Evolutionary conservation across 1,140 invertebrate species (phyloP), one percentile per base, ranked within the genome.

Genomic region (Lasioglossum baleicum): DNA sequence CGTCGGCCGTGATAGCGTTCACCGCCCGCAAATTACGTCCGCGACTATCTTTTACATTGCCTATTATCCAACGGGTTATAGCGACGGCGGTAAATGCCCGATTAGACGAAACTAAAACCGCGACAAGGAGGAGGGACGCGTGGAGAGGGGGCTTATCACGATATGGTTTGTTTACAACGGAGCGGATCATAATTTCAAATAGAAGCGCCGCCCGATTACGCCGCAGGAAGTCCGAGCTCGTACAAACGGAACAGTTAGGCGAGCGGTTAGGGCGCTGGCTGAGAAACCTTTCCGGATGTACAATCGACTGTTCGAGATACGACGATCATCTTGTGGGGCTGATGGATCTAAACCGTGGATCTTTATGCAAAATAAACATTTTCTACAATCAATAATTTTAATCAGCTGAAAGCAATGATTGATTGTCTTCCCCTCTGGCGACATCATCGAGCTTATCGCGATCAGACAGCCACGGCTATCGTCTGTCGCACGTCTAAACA

Each of bases 101-200:
- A 87, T 86, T 86, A 83, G 83, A 68, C 66, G 79, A 87, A 87
- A 88, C 85, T 88, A 87, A 87, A 87, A 87, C 84, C 86, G 75
- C 75, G 63, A 77, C 83, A 66, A 66, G 63, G 40, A 48, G 70
- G 40, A 48, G 70, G 68, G 26, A 56, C 15, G 13, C 10, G 7
- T 5, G 44, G 44, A 13, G 44, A 11, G 13, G 53, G 80, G 63
- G 72, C 73, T 86, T 87, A 86, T 86, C 84, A 77, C 67, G 44
- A 10, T 60, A 81, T 75, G 84, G 69, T 87, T 86, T 86, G 82
- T 87, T 87, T 87, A 87, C 84, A 81, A 35, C 75, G 8, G 64
- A 5, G 17, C 48, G 75, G 75, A 86, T 87, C 82, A 83, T 87
- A 83, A 83, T 86, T 87, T 81, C 81, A 81, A 86, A 86, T 83